A percentile compares a stretch with the other conserved stretches of the same genome.
phyloP scores from a whole-genome alignment of 2,888 invertebrate genomes.

The Lasioglossum leucozonium region DNA sequence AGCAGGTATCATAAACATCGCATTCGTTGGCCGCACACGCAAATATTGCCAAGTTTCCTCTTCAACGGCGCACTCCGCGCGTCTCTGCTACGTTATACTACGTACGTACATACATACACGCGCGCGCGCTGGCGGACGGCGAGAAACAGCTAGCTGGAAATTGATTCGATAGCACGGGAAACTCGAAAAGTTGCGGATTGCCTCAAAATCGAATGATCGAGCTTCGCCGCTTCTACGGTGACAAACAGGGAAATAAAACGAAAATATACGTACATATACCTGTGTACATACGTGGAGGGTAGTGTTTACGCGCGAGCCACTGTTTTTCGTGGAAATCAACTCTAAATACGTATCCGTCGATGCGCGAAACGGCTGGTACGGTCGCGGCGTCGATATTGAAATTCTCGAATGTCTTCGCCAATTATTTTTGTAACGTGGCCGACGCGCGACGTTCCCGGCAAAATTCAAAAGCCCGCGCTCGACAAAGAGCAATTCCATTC shows the following conservation, averaged over 20 bases:
- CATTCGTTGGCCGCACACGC: slow-evolving; percentile 38
- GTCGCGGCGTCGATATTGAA: neutral
- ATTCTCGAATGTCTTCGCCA: neutral
- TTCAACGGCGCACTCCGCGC: neutral
- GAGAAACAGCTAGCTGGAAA: neutral
- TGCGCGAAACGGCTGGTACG: neutral
- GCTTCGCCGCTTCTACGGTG: neutral
- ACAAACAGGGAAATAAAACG: neutral
- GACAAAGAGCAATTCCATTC: slow-evolving; percentile 37
- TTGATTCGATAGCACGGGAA: neutral
- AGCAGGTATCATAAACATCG: slow-evolving; percentile 60
- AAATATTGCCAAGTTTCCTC: slow-evolving; percentile 21
- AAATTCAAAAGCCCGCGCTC: slow-evolving; percentile 23
- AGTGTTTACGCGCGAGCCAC: neutral
- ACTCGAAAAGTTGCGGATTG: neutral
- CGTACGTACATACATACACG: too few relatives aligned
- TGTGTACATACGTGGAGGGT: neutral
- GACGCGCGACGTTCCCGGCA: neutral
- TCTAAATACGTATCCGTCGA: neutral
- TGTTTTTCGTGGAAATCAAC: neutral
- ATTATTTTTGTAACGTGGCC: neutral
- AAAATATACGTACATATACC: neutral
- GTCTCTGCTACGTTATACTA: neutral
- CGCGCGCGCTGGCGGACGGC: neutral
- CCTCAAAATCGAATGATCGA: neutral